These are phyloP conservation scores for Montipora capitata DNA, from an alignment of 92 coral and sea anemone genomes.

Conservation along the genomic window DNA sequence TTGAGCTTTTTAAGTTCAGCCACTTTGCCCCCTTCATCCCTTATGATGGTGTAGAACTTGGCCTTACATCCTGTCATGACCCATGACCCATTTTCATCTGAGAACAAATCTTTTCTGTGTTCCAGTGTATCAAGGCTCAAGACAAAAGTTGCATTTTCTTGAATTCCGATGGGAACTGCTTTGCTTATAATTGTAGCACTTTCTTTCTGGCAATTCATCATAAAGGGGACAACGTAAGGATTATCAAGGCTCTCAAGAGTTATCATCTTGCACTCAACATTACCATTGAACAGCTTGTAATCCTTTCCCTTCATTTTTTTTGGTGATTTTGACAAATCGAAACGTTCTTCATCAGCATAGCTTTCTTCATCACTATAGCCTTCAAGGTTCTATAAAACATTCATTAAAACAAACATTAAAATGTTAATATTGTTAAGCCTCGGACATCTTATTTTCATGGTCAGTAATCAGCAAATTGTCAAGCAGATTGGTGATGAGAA, in stretches of 20 bases:
- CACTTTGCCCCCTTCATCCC: constrained; percentile 36
- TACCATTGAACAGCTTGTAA: neutral
- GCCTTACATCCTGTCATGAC: constrained; percentile 37
- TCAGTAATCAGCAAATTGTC: no score
- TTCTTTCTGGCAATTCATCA: constrained; percentile 29
- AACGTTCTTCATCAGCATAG: no score
- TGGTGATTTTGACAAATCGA: neutral
- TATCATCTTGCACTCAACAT: neutral
- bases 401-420: no score
- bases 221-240: constrained; percentile 32
- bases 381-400: no score
- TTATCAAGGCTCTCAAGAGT: constrained; percentile 39
- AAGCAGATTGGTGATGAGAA: no score
- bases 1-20: constrained; percentile 17
- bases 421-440: no score
- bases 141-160: constrained; percentile 51
- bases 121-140: constrained; percentile 29
- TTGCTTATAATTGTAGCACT: neutral
- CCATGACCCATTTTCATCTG: constrained; percentile 60
- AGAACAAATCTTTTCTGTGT: constrained; percentile 28
- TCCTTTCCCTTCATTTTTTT: neutral
- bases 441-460: no score
- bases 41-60: constrained; percentile 25
- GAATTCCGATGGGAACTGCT: constrained; percentile 32
- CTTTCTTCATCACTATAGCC: no score